Evolutionary conservation across 2,888 invertebrate genomes (phyloP).

Genomic region (Cheilosia scutellata): DNA sequence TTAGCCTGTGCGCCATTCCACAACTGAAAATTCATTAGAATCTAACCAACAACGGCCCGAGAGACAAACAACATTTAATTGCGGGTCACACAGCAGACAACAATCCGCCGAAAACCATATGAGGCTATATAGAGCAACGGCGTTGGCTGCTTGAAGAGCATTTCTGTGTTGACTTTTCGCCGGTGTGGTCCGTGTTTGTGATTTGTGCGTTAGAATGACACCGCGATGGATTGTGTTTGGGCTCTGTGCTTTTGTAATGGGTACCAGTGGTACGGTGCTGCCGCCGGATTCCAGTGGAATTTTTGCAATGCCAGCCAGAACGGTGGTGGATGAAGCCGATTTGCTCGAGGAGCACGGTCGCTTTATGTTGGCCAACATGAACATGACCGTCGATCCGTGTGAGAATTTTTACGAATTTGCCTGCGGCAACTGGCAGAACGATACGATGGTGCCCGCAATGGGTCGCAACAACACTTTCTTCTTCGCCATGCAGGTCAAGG

Average conservation of each 20-base stretch:
- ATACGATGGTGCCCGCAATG: conserved; percentile 76
- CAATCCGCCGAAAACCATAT: neutral
- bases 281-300: conserved; percentile 41
- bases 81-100: conserved; percentile 33
- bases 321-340: conserved; percentile 79
- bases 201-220: conserved; percentile 23
- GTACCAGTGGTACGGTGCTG: conserved; percentile 27
- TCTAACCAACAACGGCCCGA: conserved; percentile 5
- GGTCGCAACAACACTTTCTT: conserved; percentile 79
- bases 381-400: conserved; percentile 80
- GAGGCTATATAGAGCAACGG: conserved; percentile 64
- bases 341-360: conserved; percentile 79
- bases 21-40: conserved; percentile 56
- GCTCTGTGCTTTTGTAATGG: conserved; percentile 10
- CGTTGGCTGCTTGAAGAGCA: conserved; percentile 46
- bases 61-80: conserved; percentile 45
- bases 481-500: conserved; percentile 78
- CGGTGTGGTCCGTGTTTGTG: conserved; percentile 43
- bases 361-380: conserved; percentile 80
- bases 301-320: conserved; percentile 77
- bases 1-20: conserved; percentile 56
- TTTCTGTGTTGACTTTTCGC: conserved; percentile 65
- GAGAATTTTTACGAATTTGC: conserved; percentile 82
- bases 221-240: conserved; percentile 25
- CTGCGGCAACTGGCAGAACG: conserved; percentile 80